Evolutionary conservation across 2,888 invertebrate species (phyloP).

Genomic region (Apotomis betuletana): DNA sequence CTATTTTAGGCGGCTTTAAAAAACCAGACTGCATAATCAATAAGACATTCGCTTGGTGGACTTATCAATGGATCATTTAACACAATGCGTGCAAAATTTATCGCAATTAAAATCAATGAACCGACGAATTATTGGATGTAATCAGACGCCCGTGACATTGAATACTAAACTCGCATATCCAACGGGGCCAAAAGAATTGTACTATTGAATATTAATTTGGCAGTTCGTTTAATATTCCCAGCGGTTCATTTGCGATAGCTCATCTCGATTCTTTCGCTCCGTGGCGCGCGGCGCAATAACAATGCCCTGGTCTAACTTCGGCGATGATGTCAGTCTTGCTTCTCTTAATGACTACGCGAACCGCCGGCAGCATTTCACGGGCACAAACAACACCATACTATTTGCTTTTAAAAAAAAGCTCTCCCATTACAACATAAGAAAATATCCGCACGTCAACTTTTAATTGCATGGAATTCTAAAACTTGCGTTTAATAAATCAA

Average conservation of each 20-base stretch:
- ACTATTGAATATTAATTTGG: slow-evolving; percentile 56
- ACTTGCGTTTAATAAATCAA: background rate
- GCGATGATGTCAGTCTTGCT: slow-evolving; percentile 77
- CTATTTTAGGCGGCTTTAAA: slow-evolving; percentile 2
- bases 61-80: slow-evolving; percentile 67
- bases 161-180: slow-evolving; percentile 62
- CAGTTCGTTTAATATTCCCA: slow-evolving; percentile 67
- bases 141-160: slow-evolving; percentile 70
- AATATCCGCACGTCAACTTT: slow-evolving; percentile 8
- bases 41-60: slow-evolving; percentile 45
- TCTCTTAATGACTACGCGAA: slow-evolving; percentile 65
- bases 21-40: slow-evolving; percentile 29
- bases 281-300: slow-evolving; percentile 66
- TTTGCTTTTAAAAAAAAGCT: slow-evolving; percentile 43
- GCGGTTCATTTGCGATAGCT: slow-evolving; percentile 63
- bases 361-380: slow-evolving; percentile 69
- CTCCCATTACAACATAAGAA: slow-evolving; percentile 4
- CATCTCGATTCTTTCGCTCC: slow-evolving; percentile 70
- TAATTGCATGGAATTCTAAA: slow-evolving; percentile 8
- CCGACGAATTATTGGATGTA: slow-evolving; percentile 64
- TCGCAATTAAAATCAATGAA: slow-evolving; percentile 67
- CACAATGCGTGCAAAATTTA: slow-evolving; percentile 67
- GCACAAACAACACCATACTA: slow-evolving; percentile 61
- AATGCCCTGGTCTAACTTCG: slow-evolving; percentile 68
- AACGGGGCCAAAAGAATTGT: slow-evolving; percentile 54